Conservation (phyloP, 2,113 vertebrate species). For the Crypturellus undulatus region DNA sequence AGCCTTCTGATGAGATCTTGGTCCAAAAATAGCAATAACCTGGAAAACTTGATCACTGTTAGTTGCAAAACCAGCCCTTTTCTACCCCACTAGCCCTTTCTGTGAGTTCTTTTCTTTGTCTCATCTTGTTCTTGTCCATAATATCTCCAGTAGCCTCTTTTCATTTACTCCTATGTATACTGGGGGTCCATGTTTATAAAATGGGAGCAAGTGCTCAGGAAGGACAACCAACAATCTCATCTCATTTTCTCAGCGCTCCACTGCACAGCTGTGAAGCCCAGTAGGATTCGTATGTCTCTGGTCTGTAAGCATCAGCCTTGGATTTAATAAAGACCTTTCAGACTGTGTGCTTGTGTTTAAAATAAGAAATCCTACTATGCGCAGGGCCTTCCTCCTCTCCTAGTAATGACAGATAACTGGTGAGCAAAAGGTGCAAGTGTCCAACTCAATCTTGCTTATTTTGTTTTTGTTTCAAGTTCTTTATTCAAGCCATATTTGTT, state of each 20-base stretch:
- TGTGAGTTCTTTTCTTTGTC: not conserved
- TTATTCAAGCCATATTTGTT: not conserved
- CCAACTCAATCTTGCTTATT: not conserved
- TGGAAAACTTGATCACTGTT: conserved; percentile 19
- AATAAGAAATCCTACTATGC: not conserved
- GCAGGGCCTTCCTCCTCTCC: not conserved
- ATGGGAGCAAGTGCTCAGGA: too few species aligned
- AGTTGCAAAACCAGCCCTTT: not conserved
- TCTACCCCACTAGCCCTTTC: not conserved
- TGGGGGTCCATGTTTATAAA: too few species aligned
- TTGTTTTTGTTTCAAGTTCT: not conserved
- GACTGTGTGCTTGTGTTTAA: not conserved
- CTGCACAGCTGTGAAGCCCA: not conserved
- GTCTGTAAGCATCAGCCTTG: not conserved
- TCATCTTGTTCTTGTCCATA: not conserved
- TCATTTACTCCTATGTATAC: not conserved
- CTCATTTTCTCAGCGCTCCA: not conserved
- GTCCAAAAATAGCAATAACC: conserved; percentile 28
- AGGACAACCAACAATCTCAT: not conserved
- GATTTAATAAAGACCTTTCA: not conserved
- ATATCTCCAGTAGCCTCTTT: not conserved
- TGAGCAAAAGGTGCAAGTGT: not conserved
- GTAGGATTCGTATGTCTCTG: accelerated
- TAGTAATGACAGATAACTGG: not conserved
- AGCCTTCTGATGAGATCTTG: not conserved